phyloP scores from a whole-genome alignment of 2,888 invertebrate genomes.

The Rhopalosiphum nymphaeae region DNA sequence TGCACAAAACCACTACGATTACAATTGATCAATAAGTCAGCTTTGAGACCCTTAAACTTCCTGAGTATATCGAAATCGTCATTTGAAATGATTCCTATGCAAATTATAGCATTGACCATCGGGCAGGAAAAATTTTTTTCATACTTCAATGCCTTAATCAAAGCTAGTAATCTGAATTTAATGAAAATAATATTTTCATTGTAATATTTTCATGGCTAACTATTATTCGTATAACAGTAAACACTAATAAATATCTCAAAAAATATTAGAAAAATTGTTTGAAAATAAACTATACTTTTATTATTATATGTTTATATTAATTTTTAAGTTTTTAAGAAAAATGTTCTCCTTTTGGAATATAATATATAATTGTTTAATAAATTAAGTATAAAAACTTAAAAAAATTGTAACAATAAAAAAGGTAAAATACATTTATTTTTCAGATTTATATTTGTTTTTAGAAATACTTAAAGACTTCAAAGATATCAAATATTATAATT shows the following conservation, averaged over 20 bases:
- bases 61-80: constrained; percentile 14
- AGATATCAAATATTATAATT: neutral
- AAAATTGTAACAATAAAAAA: too few species aligned
- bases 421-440: neutral
- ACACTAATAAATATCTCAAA: neutral
- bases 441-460: neutral
- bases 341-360: neutral
- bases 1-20: neutral
- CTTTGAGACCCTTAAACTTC: constrained; percentile 9
- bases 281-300: neutral
- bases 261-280: neutral
- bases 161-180: neutral
- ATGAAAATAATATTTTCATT: neutral
- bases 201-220: neutral
- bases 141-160: constrained; percentile 19
- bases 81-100: constrained; percentile 48
- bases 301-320: neutral
- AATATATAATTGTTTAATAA: too few species aligned
- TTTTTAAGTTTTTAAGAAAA: neutral
- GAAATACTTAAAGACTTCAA: neutral
- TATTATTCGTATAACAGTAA: neutral
- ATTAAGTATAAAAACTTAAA: too few species aligned
- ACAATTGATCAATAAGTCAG: constrained; percentile 41
- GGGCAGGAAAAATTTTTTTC: constrained; percentile 11
- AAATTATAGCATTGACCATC: constrained; percentile 14